Base-by-base conservation (phyloP, 2,888 invertebrate genomes). In the Mythimna vitellina region DNA sequence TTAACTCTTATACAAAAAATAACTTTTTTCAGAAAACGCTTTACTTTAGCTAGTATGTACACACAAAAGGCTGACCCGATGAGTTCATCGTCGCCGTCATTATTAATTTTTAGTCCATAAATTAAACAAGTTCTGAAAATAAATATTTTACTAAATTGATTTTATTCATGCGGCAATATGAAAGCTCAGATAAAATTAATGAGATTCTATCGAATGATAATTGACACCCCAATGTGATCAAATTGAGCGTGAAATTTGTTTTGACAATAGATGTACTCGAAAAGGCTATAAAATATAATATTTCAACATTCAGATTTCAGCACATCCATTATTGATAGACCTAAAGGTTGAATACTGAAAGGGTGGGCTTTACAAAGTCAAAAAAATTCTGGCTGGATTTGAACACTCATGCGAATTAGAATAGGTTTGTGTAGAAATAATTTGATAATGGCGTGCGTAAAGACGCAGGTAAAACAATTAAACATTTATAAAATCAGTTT, bases 241-340 rank as follows among this genome's bases (percentile, higher is more conserved):
- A 63, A 54, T 73, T 72, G 32, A 61, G 32, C 42, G 32, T 71
- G 38, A 53, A 71, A 60, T 72, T 64, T n/a, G n/a, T 73, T 72
- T 72, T 46, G 61, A 54, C 9, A 72, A 72, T 54, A 25, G 25
- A 72, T 25, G 9, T 42, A 42, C 25, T 25, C 20, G 4, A 6
- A 38, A 6, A 65, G 25, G 14, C 35, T 54, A 20, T 46, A 6
- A 35, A 35, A 35, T 42, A 51, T 22, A 22, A 38, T 51, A 20
- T 70, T 51, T 22, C 4, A 29, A 70, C 25, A n/a, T n/a, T 61
- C 6, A 35, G 22, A 42, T 22, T 42, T 61, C 17, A 60, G 57
- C 3, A 25, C 25, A 56, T 29, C 14, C 8, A 29, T 57, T 32
- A 29, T 56, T 6, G n/a, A 8, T 51, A n/a, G n/a, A 51, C 49